These are phyloP conservation scores for Neomicropteryx cornuta DNA, from an alignment of 1,140 invertebrate genomes.

Conservation along the genomic window DNA sequence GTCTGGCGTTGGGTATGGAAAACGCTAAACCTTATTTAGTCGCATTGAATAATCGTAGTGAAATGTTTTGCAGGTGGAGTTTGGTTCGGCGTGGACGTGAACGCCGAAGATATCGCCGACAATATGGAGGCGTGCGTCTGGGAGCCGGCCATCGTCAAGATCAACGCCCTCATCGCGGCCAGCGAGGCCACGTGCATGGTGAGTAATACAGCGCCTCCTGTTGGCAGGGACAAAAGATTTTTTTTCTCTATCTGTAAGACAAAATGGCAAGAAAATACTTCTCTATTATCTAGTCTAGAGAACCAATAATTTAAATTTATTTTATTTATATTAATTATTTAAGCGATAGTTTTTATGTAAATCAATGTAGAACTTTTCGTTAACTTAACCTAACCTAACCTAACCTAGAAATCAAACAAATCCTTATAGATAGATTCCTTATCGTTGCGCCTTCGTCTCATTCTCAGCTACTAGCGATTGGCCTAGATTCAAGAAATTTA, in stretches of 20 bases:
- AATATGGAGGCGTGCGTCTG: constrained; percentile 92
- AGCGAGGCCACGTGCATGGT: constrained; percentile 85
- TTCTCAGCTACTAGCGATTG: too few relatives aligned
- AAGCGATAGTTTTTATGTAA: not conserved
- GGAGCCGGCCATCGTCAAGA: constrained; percentile 95
- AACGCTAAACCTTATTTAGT: too few relatives aligned
- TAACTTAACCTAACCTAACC: too few relatives aligned
- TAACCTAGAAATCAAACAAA: too few relatives aligned
- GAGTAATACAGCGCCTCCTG: not conserved
- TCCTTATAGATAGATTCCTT: too few relatives aligned
- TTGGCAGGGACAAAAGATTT: too few relatives aligned
- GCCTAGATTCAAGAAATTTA: too few relatives aligned
- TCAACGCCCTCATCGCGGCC: constrained; percentile 93
- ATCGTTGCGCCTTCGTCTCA: too few relatives aligned
- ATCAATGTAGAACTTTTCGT: too few relatives aligned
- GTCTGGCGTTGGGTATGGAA: too few relatives aligned
- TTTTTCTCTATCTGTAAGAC: too few relatives aligned
- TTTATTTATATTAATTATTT: not conserved
- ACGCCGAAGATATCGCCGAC: constrained; percentile 86
- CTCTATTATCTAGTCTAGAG: not conserved
- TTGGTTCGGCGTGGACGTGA: constrained; percentile 96
- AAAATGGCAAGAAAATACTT: not conserved
- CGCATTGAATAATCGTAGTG: too few relatives aligned
- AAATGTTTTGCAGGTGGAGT: constrained; percentile 39
- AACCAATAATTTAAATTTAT: not conserved